Evolutionary conservation across 2,113 vertebrate genomes (phyloP).

Genomic region (Corythaixoides concolor): DNA sequence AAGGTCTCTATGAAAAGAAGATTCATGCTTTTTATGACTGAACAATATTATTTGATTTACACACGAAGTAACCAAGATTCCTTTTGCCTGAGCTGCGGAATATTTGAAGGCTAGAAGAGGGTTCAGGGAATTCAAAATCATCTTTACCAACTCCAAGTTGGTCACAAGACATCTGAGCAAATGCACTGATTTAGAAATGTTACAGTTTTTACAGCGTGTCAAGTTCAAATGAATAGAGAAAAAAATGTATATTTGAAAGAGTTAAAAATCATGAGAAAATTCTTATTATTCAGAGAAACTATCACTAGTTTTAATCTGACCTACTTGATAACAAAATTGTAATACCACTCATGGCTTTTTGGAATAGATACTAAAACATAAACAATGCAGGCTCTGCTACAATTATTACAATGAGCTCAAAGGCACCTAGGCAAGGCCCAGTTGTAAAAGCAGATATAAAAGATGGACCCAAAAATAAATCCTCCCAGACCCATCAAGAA

Average conservation of each 20-base stretch:
- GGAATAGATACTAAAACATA: background rate
- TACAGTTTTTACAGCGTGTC: background rate
- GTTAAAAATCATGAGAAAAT: background rate
- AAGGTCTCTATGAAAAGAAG: background rate
- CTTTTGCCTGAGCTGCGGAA: background rate
- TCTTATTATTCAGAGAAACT: background rate
- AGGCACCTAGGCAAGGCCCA: background rate
- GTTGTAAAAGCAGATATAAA: background rate
- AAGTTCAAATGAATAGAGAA: background rate
- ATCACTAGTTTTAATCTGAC: background rate
- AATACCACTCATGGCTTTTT: background rate
- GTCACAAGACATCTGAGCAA: background rate
- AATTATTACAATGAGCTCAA: background rate
- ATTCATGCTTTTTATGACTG: background rate
- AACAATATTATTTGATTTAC: background rate
- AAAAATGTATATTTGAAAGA: background rate
- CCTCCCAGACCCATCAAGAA: background rate
- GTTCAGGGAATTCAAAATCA: background rate
- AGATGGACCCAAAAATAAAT: background rate
- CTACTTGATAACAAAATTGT: background rate
- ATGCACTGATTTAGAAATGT: background rate
- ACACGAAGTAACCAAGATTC: background rate
- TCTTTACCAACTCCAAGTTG: background rate
- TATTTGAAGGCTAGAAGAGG: background rate
- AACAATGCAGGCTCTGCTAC: background rate